Evolutionary conservation across 2,797 vertebrate genomes (phyloP).

Genomic region (Fistularia tabacaria): DNA sequence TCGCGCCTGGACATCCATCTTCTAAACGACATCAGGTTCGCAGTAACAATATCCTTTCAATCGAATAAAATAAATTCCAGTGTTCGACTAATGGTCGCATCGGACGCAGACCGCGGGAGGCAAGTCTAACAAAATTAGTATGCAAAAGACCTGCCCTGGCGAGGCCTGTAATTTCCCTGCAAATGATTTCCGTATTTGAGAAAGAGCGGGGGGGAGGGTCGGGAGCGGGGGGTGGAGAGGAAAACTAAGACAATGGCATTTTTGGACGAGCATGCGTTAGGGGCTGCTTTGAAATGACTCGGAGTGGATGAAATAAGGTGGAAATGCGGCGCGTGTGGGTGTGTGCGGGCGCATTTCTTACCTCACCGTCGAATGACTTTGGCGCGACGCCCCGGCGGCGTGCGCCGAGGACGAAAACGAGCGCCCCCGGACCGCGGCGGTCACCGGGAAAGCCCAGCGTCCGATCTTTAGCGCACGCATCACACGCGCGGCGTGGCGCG

Average conservation of each 20-base stretch:
- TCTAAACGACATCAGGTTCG: conserved; percentile 45
- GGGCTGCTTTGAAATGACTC: conserved; percentile 88
- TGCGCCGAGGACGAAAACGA: conserved; percentile 66
- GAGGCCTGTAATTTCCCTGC: conserved; percentile 96
- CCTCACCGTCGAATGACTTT: conserved; percentile 75
- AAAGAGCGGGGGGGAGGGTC: conserved; percentile 76
- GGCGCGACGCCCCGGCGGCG: conserved; percentile 75
- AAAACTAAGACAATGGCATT: conserved; percentile 86
- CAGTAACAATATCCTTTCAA: conserved; percentile 51
- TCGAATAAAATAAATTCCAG: conserved; percentile 76
- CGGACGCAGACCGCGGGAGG: conserved; percentile 89
- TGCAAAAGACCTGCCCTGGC: conserved; percentile 93
- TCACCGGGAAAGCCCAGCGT: conserved; percentile 49
- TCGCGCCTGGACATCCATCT: conserved; percentile 33
- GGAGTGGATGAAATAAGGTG: conserved; percentile 79
- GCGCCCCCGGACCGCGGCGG: conserved; percentile 57
- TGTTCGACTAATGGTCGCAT: conserved; percentile 88
- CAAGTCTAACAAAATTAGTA: conserved; percentile 99
- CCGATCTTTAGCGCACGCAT: conserved; percentile 52
- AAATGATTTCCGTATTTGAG: conserved; percentile 92
- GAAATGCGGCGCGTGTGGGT: conserved; percentile 70
- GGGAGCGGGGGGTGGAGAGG: conserved; percentile 60
- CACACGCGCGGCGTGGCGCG: conserved; percentile 67
- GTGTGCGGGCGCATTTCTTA: no score
- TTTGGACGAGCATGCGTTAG: conserved; percentile 41